Base-by-base conservation (phyloP, 2,113 vertebrate species). In the Pygoscelis antarcticus region DNA sequence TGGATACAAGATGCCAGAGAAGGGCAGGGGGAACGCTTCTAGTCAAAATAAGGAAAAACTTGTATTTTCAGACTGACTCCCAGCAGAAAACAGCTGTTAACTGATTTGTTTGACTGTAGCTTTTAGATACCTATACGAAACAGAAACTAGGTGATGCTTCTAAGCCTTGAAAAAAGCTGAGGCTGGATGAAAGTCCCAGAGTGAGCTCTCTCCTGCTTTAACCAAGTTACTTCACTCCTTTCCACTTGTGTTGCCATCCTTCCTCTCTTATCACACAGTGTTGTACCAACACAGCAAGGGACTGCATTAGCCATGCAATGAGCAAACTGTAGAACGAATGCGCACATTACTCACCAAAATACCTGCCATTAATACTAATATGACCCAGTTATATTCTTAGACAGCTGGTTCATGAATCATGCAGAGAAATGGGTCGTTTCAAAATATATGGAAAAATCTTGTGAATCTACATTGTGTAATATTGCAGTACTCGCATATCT, bases 321-420 rank as follows among this genome's bases (percentile, higher is more conserved):
- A 95, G 74, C 36, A 65, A 94, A 87, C 30, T 30, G 55, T 26
- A 46, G 65, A 80, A 75, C 0, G 3, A 61, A 47, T 9, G 6
- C 10, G 65, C 36, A 13, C 1, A 2, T 49, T 85, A 65, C 16
- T 93, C 80, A 47, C 26, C 55, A 51, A 83, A 90, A 83, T 36
- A 77, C 51, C 62, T 93, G 83, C 46, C 80, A 95, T 89, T 92
- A 91, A 92, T 96, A 96, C 95, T 87, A 92, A 95, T 93, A 65
- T 42, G 78, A 86, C 40, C 57, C 86, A 96, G 60, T 97, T 93
- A 93, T 83, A 65, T 64, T 82, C 66, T 80, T 95, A 90, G 83
- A 75, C 42, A 97, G 61, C 51, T 79, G 84, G n/a, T 36, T 97
- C 87, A 94, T 94, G 70, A 93, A 93, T 96, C 91, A 90, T 70